phyloP scores from a whole-genome alignment of 2,797 vertebrate genomes.

The Huso huso region DNA sequence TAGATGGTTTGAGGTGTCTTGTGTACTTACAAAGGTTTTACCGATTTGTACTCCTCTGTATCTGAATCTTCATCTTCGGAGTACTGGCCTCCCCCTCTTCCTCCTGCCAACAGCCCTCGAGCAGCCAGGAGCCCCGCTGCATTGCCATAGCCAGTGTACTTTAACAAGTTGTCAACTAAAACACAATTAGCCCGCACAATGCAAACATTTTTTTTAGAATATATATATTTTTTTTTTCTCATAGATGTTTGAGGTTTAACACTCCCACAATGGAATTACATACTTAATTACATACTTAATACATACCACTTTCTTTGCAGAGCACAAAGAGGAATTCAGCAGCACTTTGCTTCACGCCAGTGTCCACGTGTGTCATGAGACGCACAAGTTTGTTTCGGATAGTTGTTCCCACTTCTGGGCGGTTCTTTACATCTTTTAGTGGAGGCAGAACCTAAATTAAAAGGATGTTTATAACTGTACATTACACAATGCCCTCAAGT shows the following conservation, averaged over 20 bases:
- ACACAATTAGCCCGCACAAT: constrained; percentile 1
- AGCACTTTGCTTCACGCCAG: constrained; percentile 91
- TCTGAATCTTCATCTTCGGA: constrained; percentile 95
- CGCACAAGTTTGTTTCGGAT: constrained; percentile 93
- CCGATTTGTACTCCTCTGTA: constrained; percentile 94
- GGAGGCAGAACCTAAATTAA: constrained; percentile 83
- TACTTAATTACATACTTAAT: not conserved
- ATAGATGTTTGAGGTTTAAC: too few species aligned
- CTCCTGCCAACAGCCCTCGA: constrained; percentile 84
- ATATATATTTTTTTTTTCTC: too few species aligned
- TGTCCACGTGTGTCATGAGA: constrained; percentile 95
- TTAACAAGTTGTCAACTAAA: constrained; percentile 89
- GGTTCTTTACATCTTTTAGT: constrained; percentile 82
- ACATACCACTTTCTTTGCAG: constrained; percentile 91
- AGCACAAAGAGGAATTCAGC: constrained; percentile 97
- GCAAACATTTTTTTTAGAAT: too few species aligned
- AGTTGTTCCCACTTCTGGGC: constrained; percentile 87
- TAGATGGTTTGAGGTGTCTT: not conserved
- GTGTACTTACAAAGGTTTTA: constrained; percentile 73
- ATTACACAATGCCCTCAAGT: too few species aligned
- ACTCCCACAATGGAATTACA: too few species aligned
- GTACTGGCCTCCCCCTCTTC: constrained; percentile 90
- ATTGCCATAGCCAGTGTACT: constrained; percentile 97
- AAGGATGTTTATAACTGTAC: not conserved
- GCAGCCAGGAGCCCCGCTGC: constrained; percentile 89